Evolutionary conservation across 2,797 vertebrate genomes (phyloP), one percentile per base, ranked within the genome.

Genomic region (Alcedo quadribrachys): DNA sequence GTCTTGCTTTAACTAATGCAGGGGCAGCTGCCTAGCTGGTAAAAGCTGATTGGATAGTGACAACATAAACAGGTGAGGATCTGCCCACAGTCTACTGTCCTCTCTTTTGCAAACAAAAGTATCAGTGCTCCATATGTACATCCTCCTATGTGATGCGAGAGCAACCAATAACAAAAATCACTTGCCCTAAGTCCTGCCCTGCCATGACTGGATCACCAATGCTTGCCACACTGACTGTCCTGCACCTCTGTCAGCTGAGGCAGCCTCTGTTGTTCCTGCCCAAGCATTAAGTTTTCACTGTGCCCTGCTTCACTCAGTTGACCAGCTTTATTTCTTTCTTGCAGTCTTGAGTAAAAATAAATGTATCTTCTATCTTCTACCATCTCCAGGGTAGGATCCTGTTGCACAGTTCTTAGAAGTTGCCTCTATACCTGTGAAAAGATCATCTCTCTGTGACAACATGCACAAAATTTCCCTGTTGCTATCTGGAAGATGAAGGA

Each of bases 1-100:
- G 12, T 42, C 89, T 81, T 55, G 14, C 62, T 89, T 71, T 90
- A 45, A 81, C 40, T 92, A 89, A 79, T 32, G 12, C 45, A 81
- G 43, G 32, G 67, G 28, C 80, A 95, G 87, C 32, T 86, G 55
- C 62, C 90, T 60, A 78, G 50, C 43, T 68, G 53, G 15, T 80
- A 30, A 89, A 62, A 82, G 75, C 27, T 37, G 40, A 54, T 5
- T 48, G 22, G 35, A 28, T 32, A 63, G 37, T 62, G 68, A 76
- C 54, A 89, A 87, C 86, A 87, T 4, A 82, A n/a, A 78, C 55
- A 81, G 40, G 60, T 76, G 42, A 91, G 46, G 35, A 50, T 62
- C 73, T 83, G 43, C 74, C 74, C 55, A 76, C 77, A 60, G 74
- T 74, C 81, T 73, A 10, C 63, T 91, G 57, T 71, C 89, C 48